Base-by-base conservation (phyloP, 2,797 vertebrate species). In the Austrolebias charrua region DNA sequence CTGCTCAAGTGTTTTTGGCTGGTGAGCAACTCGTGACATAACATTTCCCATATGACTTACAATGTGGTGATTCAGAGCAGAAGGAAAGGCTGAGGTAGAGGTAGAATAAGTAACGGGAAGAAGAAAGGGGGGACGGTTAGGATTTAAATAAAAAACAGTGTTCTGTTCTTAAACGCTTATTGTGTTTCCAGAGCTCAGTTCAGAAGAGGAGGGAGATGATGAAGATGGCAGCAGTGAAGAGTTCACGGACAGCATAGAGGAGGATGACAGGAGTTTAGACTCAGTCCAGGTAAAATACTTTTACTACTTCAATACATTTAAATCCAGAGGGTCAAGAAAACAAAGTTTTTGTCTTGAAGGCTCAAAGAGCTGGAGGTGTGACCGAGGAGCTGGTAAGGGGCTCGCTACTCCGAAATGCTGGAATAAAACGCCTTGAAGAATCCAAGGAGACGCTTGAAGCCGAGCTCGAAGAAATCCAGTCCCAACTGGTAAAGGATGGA, bases 171-270 rank as follows among this genome's bases (percentile, higher is more conserved):
- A 76, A 47, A 64, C 60, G 66, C 40, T 69, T 76, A 42, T 68
- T 89, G 57, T 87, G 64, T 73, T 84, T 87, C 35, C 82, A 94
- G 93, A 92, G 49, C 83, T 91, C 81, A 91, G 87, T 82, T 85
- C 89, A 20, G 92, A 92, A 42, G 91, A 91, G 10, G 85, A 90
- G 47, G 86, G 83, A n/a, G 86, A 80, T 2, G 88, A 89, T 7
- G 80, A 81, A 63, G 89, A 90, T 0, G 88, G 88, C 56, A 89
- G 88, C 56, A 93, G 92, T 70, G 92, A 93, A 0, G 94, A 93
- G 73, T 95, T 95, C 81, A 92, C 93, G 0, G 90, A 94, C 90
- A 93, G 92, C 76, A 91, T 92, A 13, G 94, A 96, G 83, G 93
- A 95, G 43, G 92, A 92, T 46, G 88, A 88, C 60, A 90, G 71